phyloP scores from a whole-genome alignment of 2,113 vertebrate species.

The Proteles cristata region DNA sequence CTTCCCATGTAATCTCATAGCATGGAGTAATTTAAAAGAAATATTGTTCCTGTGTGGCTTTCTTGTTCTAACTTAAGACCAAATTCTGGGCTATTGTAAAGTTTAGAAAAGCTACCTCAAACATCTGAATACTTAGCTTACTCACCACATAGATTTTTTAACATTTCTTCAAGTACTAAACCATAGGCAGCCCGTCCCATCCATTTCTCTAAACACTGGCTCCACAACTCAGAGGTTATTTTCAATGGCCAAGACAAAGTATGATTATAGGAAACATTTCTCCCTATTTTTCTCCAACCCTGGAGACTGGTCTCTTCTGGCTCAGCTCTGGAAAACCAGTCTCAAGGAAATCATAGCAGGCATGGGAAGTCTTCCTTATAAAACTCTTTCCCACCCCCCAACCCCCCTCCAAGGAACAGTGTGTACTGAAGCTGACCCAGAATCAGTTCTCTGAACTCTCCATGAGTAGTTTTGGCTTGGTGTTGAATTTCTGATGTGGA shows the following conservation, averaged over 20 bases:
- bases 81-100: constrained; percentile 70
- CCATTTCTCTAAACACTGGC: background rate
- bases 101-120: constrained; percentile 64
- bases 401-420: background rate
- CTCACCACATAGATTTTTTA: constrained; percentile 41
- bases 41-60: constrained; percentile 75
- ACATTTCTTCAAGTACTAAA: constrained; percentile 41
- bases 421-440: background rate
- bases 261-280: constrained; percentile 3
- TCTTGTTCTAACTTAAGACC: constrained; percentile 71
- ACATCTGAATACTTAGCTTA: constrained; percentile 62
- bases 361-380: background rate
- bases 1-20: constrained; percentile 75
- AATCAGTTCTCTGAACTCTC: background rate
- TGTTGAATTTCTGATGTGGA: background rate
- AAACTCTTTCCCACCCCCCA: background rate
- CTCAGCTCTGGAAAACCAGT: background rate
- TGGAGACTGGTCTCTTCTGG: background rate
- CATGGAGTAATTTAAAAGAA: constrained; percentile 77
- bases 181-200: background rate
- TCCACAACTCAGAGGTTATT: constrained; percentile 22
- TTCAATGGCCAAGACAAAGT: background rate
- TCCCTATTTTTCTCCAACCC: background rate
- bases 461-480: background rate
- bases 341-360: background rate